Conservation (phyloP, 1,140 invertebrate species). For the Papilio helenus region DNA sequence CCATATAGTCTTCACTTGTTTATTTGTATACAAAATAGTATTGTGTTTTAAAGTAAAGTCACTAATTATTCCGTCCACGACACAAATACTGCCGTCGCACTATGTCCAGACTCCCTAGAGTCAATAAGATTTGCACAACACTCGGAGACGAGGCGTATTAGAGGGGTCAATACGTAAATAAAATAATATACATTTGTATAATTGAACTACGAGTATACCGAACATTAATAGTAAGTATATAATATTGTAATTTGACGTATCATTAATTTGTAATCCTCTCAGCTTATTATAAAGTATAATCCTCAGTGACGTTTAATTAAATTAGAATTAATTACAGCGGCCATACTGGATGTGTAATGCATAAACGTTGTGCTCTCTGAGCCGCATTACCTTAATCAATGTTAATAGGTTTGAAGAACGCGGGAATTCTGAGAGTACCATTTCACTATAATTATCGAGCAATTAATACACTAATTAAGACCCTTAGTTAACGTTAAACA, state of each 20-base stretch:
- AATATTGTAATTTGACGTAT: neutral
- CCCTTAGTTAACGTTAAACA: neutral
- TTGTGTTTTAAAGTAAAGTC: too few species aligned
- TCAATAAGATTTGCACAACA: too few species aligned
- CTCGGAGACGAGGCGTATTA: too few species aligned
- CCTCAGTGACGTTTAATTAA: neutral
- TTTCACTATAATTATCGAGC: neutral
- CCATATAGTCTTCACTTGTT: too few species aligned
- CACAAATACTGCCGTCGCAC: too few species aligned
- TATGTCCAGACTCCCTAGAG: too few species aligned
- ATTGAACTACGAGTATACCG: neutral
- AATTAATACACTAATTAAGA: conserved; percentile 1
- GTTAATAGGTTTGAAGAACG: neutral
- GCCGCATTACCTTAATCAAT: neutral
- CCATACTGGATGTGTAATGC: neutral
- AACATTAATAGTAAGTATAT: neutral
- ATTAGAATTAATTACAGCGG: neutral
- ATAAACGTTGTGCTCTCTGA: neutral
- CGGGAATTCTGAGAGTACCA: neutral
- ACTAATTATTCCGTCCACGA: too few species aligned
- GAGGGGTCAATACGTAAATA: too few species aligned
- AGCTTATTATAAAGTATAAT: conserved; percentile 5
- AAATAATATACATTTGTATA: neutral
- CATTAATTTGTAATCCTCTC: neutral
- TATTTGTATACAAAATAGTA: too few species aligned